Evolutionary conservation across 1,140 invertebrate species (phyloP), one percentile per base, ranked within the genome.

Genomic region (Diplogasteroides magnus): DNA sequence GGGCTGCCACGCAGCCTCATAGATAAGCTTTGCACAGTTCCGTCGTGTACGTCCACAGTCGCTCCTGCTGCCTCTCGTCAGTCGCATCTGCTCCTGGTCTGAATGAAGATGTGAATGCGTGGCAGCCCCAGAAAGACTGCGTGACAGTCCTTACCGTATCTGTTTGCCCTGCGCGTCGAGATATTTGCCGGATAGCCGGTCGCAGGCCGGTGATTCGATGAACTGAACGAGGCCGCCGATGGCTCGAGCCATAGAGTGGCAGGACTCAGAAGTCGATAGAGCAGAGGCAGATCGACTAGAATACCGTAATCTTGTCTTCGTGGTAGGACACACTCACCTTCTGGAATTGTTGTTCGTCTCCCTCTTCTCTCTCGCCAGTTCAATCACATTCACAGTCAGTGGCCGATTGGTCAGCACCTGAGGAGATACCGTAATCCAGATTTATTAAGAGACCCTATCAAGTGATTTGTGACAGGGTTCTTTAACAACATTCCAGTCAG

Each of bases 1-100:
- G n/a, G 23, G 19, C 25, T 29, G 57, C 26, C 31, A 48, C 3
- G 37, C 13, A 25, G 1, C 32, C 58, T 32, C 58, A 71, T 32
- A 71, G 27, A 58, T 66, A 71, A 25, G 64, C 69, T 37, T 71
- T 48, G 58, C 69, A 71, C 48, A 72, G 62, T 32, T 70, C 62
- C 48, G 61, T 64, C 13, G 65, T 71, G 37, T 68, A 72, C 37
- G 61, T 25, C 73, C 73, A 74, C 6, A 74, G 73, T 19, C 70
- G 74, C 29, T 69, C 72, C 63, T 75, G 74, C 29, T 64, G 67
- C 27, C 74, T 66, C 70, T 75, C 74, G 25, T 75, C 74, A n/a
- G 74, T 75, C 2, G 71, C 73, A 25, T 74, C 74, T 1, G 59
- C 48, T 2, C 68, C 68, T 2, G 74, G 66, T 64, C 74, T 73